These are phyloP conservation scores for Phalacrocorax pelagicus DNA, from an alignment of 2,113 vertebrate species.

Conservation along the genomic window DNA sequence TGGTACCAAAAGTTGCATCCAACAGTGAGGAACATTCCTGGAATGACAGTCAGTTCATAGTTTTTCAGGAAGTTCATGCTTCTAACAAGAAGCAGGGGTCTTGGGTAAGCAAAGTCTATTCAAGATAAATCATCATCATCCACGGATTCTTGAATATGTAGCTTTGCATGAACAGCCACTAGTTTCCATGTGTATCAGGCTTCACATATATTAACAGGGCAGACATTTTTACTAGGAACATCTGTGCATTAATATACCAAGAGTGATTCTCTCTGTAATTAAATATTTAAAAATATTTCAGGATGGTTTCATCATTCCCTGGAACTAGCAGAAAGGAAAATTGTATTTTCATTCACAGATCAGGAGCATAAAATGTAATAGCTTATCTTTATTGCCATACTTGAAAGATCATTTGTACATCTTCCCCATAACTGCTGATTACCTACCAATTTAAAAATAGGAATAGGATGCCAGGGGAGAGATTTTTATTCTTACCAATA, in stretches of 20 bases:
- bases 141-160: neutral
- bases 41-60: neutral
- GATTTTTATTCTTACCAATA: neutral
- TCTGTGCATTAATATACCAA: neutral
- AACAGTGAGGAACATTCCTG: neutral
- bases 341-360: neutral
- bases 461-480: neutral
- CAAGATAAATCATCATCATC: neutral
- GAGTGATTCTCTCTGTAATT: neutral
- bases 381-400: neutral
- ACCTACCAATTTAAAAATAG: neutral
- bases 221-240: neutral
- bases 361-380: neutral
- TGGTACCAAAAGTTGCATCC: neutral
- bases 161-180: neutral
- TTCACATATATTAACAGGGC: neutral
- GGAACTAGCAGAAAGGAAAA: neutral
- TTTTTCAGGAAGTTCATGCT: neutral
- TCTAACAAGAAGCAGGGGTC: neutral
- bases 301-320: neutral
- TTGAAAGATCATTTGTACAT: neutral
- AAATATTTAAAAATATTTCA: neutral
- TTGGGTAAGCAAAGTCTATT: neutral
- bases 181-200: neutral
- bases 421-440: neutral